Conservation (phyloP, 30 jellyfish, hydroid and myxozoan species). For the Calvadosia cruxmelitensis region DNA sequence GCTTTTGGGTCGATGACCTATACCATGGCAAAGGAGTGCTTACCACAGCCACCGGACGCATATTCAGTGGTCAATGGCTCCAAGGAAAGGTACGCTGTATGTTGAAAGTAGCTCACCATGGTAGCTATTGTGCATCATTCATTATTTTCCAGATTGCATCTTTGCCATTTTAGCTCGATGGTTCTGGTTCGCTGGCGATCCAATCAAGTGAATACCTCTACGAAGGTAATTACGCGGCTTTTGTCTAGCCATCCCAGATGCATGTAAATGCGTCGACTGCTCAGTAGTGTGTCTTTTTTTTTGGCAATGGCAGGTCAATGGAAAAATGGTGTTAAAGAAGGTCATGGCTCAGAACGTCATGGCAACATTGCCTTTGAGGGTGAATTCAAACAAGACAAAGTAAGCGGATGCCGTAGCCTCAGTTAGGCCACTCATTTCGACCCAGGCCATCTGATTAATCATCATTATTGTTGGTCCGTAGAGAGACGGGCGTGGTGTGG, state of each 20-base stretch:
- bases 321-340: slow-evolving; percentile 62
- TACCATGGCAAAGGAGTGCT: slow-evolving; percentile 57
- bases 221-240: background rate
- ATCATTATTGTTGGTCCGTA: no score
- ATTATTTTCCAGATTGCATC: slow-evolving; percentile 39
- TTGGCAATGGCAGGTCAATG: slow-evolving; percentile 50
- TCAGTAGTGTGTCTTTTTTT: background rate
- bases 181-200: background rate
- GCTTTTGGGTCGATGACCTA: slow-evolving; percentile 42
- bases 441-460: no score
- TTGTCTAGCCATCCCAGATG: no score
- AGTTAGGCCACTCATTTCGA: no score
- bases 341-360: slow-evolving; percentile 59
- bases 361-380: slow-evolving; percentile 60
- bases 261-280: no score
- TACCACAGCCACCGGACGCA: slow-evolving; percentile 42
- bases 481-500: slow-evolving; percentile 83
- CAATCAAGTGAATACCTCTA: background rate
- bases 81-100: slow-evolving; percentile 52
- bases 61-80: slow-evolving; percentile 63
- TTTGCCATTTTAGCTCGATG: slow-evolving; percentile 11
- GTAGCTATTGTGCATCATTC: background rate
- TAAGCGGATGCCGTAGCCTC: no score
- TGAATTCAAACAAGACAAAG: slow-evolving; percentile 57
- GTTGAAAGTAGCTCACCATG: background rate